Evolutionary conservation across 2,113 vertebrate species (phyloP), one percentile per base, ranked within the genome.

Genomic region (Scatophagus argus): DNA sequence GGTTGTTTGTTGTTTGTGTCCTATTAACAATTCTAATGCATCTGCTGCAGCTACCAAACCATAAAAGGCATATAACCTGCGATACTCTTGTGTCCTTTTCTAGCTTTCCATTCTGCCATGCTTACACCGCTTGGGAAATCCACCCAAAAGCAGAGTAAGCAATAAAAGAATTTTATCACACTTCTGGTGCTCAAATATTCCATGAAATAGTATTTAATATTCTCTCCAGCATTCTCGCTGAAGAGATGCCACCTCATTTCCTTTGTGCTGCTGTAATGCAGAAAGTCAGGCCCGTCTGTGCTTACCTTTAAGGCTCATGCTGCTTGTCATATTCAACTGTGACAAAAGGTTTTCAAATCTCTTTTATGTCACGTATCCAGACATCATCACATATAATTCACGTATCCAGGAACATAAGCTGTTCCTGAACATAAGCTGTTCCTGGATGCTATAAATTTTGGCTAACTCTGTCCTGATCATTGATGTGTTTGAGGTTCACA

Each of bases 121-220:
- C 46, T 56, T 77, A 69, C 78, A 83, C 55, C 47, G 68, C 81
- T 75, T 51, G 31, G 55, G 59, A 82, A 89, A 85, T 87, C 77
- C 71, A 77, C 58, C 55, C 65, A 46, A 77, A 88, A 86, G 83
- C 85, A 73, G 27, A 56, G 70, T 85, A 85, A 86, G 85, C 77
- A 82, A 63, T 81, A 78, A 87, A 83, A 87, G 77, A 62, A 54
- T 86, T 90, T 89, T 70, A 90, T 89, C 84, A 70, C 82, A 71
- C 87, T 88, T 85, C 76, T 72, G 86, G 83, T 52, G 76, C 68
- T 80, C 77, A 82, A 87, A 86, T 83, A 86, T 66, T 66, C 74
- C 44, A 21, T 88, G 81, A 89, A 91, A 89, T 72, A 16, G 23
- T 85, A 70, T 89, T 91, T 90, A 88, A 88, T 87, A 88, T 89